Conservation (phyloP, 2,888 invertebrate species). For the Oasisia sp. region DNA sequence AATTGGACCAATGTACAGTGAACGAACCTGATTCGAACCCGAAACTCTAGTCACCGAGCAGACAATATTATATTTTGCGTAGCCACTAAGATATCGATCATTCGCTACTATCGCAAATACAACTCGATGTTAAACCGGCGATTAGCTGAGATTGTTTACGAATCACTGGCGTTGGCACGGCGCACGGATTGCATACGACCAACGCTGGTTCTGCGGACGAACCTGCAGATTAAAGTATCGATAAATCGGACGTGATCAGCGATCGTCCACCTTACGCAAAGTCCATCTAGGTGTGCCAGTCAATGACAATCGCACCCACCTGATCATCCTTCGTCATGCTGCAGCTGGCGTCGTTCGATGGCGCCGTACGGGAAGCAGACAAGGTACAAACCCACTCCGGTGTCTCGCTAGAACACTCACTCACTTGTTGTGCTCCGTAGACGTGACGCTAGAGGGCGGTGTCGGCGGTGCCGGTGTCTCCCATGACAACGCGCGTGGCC, state of each 20-base stretch:
- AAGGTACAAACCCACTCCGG: neutral
- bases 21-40: neutral
- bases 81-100: neutral
- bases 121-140: neutral
- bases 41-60: no score
- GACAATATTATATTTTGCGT: neutral
- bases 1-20: neutral
- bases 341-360: neutral
- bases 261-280: neutral
- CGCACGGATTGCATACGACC: neutral
- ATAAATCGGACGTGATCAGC: neutral
- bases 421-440: constrained; percentile 1
- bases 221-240: neutral
- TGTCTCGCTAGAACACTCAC: neutral
- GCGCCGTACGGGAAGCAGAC: neutral
- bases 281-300: neutral
- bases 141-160: neutral
- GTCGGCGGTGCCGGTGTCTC: neutral
- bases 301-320: neutral
- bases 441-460: neutral
- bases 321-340: neutral
- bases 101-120: neutral
- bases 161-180: neutral
- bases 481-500: neutral
- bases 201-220: neutral